phyloP scores from a whole-genome alignment of 2,888 invertebrate species.

The Archips xylosteana region DNA sequence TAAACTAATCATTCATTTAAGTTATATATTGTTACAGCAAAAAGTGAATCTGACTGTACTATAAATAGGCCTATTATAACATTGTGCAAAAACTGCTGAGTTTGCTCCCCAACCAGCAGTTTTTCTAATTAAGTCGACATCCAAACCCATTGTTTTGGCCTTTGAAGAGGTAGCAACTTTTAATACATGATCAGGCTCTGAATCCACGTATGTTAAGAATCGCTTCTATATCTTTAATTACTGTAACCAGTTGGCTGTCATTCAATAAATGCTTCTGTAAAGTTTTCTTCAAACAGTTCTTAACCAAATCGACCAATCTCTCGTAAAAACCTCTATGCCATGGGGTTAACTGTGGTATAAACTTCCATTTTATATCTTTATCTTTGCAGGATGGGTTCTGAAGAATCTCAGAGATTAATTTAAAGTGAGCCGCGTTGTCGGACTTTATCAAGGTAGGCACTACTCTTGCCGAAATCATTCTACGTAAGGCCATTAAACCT shows the following conservation, averaged over 20 bases:
- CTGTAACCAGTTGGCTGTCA: neutral
- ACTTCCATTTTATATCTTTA: neutral
- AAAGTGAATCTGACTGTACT: too few relatives aligned
- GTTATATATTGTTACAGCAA: too few relatives aligned
- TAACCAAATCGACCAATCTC: neutral
- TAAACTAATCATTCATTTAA: too few relatives aligned
- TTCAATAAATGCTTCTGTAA: constrained; percentile 4
- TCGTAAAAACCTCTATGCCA: constrained; percentile 1
- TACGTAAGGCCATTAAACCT: neutral
- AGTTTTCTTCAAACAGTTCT: constrained; percentile 12
- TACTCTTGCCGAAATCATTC: neutral
- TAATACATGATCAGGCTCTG: constrained; percentile 1
- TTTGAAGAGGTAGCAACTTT: neutral
- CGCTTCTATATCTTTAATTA: constrained; percentile 18
- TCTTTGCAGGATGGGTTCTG: constrained; percentile 1
- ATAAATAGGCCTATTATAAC: too few relatives aligned
- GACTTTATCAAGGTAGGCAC: neutral
- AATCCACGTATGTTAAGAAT: constrained; percentile 2
- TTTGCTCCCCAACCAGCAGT: too few relatives aligned
- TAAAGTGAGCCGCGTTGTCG: neutral
- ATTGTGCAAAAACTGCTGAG: too few relatives aligned
- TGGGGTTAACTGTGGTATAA: constrained; percentile 5
- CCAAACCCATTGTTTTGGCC: too few relatives aligned
- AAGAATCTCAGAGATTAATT: neutral
- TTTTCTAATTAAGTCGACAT: too few relatives aligned